phyloP scores from a whole-genome alignment of 2,888 invertebrate genomes.

The Notodonta ziczac region DNA sequence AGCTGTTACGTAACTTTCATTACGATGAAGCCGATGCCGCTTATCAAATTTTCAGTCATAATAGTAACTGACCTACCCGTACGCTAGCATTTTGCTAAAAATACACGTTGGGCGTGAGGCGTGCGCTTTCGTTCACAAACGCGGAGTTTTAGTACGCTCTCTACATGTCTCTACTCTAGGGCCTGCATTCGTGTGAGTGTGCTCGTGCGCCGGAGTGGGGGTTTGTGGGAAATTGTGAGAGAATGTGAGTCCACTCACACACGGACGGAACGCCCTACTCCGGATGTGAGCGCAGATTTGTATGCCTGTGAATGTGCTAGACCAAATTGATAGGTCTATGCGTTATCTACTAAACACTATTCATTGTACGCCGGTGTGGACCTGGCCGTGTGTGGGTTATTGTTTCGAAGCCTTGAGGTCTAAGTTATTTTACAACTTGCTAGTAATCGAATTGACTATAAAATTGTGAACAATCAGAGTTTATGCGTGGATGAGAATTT shows the following conservation, averaged over 20 bases:
- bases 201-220: slow-evolving; percentile 51
- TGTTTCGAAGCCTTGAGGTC: slow-evolving; percentile 60
- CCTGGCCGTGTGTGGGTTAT: slow-evolving; percentile 51
- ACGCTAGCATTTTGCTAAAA: slow-evolving; percentile 73
- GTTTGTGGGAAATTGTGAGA: slow-evolving; percentile 57
- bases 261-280: slow-evolving; percentile 66
- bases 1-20: slow-evolving; percentile 42
- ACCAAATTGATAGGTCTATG: slow-evolving; percentile 73
- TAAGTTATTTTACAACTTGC: slow-evolving; percentile 74
- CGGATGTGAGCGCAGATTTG: slow-evolving; percentile 81
- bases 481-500: slow-evolving; percentile 65
- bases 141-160: slow-evolving; percentile 56
- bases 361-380: slow-evolving; percentile 54
- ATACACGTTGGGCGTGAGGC: slow-evolving; percentile 64
- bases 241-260: slow-evolving; percentile 63
- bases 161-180: slow-evolving; percentile 43
- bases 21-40: slow-evolving; percentile 44
- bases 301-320: slow-evolving; percentile 75
- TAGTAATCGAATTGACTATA: slow-evolving; percentile 71
- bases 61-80: slow-evolving; percentile 80
- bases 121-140: slow-evolving; percentile 73
- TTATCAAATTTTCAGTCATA: slow-evolving; percentile 70
- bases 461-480: slow-evolving; percentile 72
- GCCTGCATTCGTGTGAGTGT: slow-evolving; percentile 44
- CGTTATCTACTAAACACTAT: slow-evolving; percentile 59